Conservation (phyloP, 2,888 invertebrate genomes). For the Fabriciana adippe region DNA sequence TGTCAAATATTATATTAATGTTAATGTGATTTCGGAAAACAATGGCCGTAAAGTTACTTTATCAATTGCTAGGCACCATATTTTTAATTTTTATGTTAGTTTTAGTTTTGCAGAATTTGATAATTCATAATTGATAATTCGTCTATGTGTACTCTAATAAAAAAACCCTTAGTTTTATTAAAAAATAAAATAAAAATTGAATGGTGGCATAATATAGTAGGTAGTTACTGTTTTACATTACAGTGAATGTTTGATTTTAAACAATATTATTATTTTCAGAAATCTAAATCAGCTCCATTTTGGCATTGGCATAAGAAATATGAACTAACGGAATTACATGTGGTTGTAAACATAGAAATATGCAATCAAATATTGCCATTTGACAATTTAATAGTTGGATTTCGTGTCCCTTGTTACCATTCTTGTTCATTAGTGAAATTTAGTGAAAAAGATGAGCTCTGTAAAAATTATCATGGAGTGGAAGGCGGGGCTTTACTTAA, state of each 20-base stretch:
- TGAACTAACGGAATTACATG: slow-evolving; percentile 49
- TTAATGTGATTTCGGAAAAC: no score
- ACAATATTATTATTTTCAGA: neutral
- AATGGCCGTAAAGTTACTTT: no score
- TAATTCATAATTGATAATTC: no score
- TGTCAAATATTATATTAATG: no score
- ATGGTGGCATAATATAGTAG: neutral
- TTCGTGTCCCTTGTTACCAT: slow-evolving; percentile 61
- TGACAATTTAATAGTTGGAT: slow-evolving; percentile 41
- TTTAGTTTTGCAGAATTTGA: no score
- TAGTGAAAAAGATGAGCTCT: slow-evolving; percentile 32
- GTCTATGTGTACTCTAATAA: no score
- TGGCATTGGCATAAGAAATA: slow-evolving; percentile 36
- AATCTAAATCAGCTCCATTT: neutral
- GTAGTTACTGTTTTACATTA: neutral
- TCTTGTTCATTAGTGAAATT: slow-evolving; percentile 51
- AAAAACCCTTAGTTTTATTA: no score
- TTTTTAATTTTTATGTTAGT: no score
- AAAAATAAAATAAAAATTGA: no score
- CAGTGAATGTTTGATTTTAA: neutral
- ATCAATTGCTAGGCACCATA: no score
- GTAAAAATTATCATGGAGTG: slow-evolving; percentile 53
- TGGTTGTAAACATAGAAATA: slow-evolving; percentile 49
- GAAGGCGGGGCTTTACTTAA: slow-evolving; percentile 59
- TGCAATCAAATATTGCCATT: slow-evolving; percentile 50